Base-by-base conservation (phyloP, 2,113 vertebrate genomes). In the Sylvicapra grimmia region DNA sequence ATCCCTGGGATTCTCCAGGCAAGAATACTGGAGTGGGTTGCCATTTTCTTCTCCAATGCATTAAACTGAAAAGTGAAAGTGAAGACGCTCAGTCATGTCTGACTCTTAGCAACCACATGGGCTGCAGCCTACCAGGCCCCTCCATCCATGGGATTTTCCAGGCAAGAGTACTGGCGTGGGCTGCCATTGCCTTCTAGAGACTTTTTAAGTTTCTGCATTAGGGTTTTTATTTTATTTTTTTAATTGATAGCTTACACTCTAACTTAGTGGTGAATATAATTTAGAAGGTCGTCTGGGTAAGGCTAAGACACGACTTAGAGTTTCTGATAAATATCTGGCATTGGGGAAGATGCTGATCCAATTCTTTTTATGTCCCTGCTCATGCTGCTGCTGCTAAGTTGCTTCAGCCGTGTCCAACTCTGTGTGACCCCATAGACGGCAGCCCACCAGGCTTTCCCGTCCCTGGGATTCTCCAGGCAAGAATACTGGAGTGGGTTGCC, bases 191-290 rank as follows among this genome's bases (percentile, higher is more conserved):
- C 53, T 53, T 53, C 53, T 95, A 89, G 51, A 85, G 53, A 84
- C 82, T 80, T 87, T 84, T 44, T 44, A n/a, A 33, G 27, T 75
- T 94, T 89, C 13, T 44, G 14, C 23, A 54, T 77, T 72, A 97
- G 68, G 15, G 40, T 18, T 94, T 92, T 77, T 61, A 85, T 10
- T 92, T 82, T 65, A 87, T 8, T 92, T 93, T 88, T 87, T 61
- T 89, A 90, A 84, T 27, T 85, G 54, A 65, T 89, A 91, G 47
- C 21, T 94, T 21, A 93, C 12, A 89, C 61, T 72, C 51, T 51
- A 90, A 75, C 18, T 97, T 96, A 85, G 56, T 86, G 56, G 85
- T 91, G 21, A 97, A 44, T 86, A 47, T 91, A 89, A 94, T 95
- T 93, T 94, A 93, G 83, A 96, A 98, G 36, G 86, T 29, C 82